Percentiles rank a stretch among this genome's conserved stretches.
Evolutionary conservation across 2,113 vertebrate genomes (phyloP).

Genomic region (Percopsis transmontana): DNA sequence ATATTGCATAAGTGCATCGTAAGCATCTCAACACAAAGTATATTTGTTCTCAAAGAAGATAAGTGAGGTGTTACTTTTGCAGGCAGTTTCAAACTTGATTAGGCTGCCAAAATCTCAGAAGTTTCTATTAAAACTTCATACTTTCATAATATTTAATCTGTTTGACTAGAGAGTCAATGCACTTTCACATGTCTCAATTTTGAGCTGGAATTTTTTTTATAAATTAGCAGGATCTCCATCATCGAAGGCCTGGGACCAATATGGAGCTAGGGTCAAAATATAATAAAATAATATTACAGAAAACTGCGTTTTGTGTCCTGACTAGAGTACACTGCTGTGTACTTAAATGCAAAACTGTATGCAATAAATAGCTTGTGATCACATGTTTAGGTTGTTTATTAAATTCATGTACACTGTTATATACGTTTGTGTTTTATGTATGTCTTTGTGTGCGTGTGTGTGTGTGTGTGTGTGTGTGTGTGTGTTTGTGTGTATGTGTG

Average conservation of each 20-base stretch:
- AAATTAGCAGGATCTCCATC: conserved; percentile 55
- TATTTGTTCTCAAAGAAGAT: conserved; percentile 46
- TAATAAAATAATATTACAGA: no score
- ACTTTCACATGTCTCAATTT: conserved; percentile 29
- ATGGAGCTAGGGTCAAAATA: no score
- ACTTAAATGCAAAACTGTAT: no score
- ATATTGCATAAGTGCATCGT: conserved; percentile 69
- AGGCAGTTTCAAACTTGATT: conserved; percentile 49
- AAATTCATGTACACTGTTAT: no score
- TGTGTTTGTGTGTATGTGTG: background rate
- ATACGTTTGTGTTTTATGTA: background rate
- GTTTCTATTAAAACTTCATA: conserved; percentile 7
- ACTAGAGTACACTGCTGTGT: no score
- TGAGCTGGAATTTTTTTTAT: conserved; percentile 46
- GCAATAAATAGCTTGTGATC: no score
- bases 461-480: background rate
- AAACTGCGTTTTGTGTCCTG: no score
- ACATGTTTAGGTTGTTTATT: no score
- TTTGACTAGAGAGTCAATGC: background rate
- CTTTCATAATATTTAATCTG: background rate
- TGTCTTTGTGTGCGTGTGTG: conserved; percentile 15
- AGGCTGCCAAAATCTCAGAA: conserved; percentile 21
- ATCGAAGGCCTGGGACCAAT: conserved; percentile 52
- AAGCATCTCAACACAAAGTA: conserved; percentile 64
- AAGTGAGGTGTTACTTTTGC: conserved; percentile 28